These are phyloP conservation scores for Lordiphosa andalusiaca DNA, from an alignment of 2,888 invertebrate species.

Conservation along the genomic window DNA sequence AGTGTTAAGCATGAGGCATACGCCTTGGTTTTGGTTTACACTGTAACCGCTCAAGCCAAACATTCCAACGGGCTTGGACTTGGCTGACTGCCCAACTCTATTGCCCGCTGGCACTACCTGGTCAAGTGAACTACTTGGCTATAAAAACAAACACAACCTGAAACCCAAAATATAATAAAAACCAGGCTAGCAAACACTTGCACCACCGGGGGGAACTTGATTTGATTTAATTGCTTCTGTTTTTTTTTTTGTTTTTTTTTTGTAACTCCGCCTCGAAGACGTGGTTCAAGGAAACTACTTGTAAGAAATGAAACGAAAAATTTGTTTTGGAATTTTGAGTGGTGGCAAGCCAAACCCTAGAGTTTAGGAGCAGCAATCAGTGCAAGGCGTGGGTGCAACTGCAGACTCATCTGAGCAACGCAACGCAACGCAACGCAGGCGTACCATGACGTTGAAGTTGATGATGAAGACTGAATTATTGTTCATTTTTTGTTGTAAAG, in stretches of 20 bases:
- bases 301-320: constrained; percentile 16
- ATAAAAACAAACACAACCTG: constrained; percentile 15
- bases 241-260: too few species aligned
- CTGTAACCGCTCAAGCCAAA: constrained; percentile 56
- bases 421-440: constrained; percentile 15
- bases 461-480: neutral
- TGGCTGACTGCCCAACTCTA: constrained; percentile 51
- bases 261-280: constrained; percentile 42
- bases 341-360: constrained; percentile 45
- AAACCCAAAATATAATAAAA: constrained; percentile 13
- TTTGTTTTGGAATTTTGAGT: constrained; percentile 17
- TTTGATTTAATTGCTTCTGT: constrained; percentile 64
- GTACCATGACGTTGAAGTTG: constrained; percentile 14
- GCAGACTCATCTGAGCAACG: constrained; percentile 18
- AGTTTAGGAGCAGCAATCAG: constrained; percentile 5
- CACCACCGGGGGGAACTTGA: constrained; percentile 56
- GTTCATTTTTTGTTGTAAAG: constrained; percentile 18
- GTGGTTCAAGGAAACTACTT: constrained; percentile 61
- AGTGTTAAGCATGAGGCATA: constrained; percentile 31
- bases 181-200: constrained; percentile 46
- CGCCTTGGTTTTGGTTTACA: constrained; percentile 23
- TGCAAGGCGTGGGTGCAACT: constrained; percentile 37
- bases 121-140: constrained; percentile 69
- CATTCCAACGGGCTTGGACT: constrained; percentile 55
- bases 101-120: constrained; percentile 56